phyloP scores from a whole-genome alignment of 2,797 vertebrate genomes.

The Acanthurus leucopareius region DNA sequence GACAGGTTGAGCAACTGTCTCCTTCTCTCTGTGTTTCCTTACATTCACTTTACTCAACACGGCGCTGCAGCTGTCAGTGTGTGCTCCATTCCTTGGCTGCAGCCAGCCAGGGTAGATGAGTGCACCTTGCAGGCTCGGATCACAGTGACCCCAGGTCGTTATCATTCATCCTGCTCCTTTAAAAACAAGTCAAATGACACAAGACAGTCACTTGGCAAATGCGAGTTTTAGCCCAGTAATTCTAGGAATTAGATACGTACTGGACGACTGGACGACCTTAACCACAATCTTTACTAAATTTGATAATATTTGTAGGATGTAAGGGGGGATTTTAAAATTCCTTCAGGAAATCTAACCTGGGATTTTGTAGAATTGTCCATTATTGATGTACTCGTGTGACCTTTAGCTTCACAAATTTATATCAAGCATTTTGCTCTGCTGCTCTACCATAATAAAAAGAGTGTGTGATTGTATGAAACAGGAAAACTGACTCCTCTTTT shows the following conservation, averaged over 20 bases:
- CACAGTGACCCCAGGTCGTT: conserved; percentile 62
- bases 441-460: no score
- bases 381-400: no score
- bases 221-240: conserved; percentile 5
- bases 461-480: no score
- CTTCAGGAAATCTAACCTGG: neutral
- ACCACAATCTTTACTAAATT: neutral
- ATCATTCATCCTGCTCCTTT: conserved; percentile 46
- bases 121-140: conserved; percentile 77
- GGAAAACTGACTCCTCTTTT: no score
- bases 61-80: conserved; percentile 77
- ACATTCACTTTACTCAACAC: conserved; percentile 79
- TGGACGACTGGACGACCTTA: neutral
- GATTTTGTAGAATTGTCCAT: no score
- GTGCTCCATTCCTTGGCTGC: conserved; percentile 70
- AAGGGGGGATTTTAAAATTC: neutral
- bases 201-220: conserved; percentile 8
- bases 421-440: no score
- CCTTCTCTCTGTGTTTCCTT: conserved; percentile 76
- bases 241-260: neutral
- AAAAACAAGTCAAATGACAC: conserved; percentile 39
- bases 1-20: conserved; percentile 84
- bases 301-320: neutral
- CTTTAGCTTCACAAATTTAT: no score
- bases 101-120: conserved; percentile 70